phyloP scores from a whole-genome alignment of 2,113 vertebrate species.

The Tetrao urogallus region DNA sequence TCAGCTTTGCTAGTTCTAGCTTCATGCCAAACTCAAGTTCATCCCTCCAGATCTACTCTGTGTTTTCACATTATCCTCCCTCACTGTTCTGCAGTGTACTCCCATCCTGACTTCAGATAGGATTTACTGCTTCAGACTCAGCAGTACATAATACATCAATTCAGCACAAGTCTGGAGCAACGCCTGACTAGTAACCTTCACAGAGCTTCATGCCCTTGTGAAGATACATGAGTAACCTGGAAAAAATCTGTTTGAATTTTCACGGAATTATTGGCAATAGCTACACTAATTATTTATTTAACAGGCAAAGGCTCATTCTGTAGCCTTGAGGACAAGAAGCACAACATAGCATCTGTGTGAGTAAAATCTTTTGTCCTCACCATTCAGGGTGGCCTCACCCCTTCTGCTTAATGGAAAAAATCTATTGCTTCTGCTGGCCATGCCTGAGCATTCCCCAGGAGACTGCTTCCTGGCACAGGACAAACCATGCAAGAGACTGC shows the following conservation, averaged over 20 bases:
- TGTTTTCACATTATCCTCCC: background rate
- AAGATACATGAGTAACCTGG: conserved; percentile 13
- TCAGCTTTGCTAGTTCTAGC: background rate
- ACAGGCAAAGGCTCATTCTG: background rate
- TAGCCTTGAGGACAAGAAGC: conserved; percentile 25
- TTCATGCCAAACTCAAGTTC: background rate
- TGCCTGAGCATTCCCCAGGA: conserved; percentile 37
- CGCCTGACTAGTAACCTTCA: background rate
- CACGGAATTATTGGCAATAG: conserved; percentile 41
- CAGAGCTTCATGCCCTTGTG: conserved; percentile 21
- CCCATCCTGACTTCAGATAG: background rate
- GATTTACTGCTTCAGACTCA: conserved; percentile 11
- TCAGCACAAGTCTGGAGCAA: conserved; percentile 13
- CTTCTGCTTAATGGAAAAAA: conserved; percentile 40
- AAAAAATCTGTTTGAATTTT: conserved; percentile 56
- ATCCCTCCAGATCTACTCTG: background rate
- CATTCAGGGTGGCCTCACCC: conserved; percentile 46
- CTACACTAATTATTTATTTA: conserved; percentile 47
- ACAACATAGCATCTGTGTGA: conserved; percentile 14
- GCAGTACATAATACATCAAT: background rate
- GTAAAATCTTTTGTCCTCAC: conserved; percentile 39
- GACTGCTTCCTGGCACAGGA: background rate
- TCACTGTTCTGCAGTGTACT: background rate
- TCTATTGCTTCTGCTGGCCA: background rate
- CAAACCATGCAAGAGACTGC: background rate